Conservation (phyloP, 2,797 vertebrate species). For the Hippopotamyrus pictus region DNA sequence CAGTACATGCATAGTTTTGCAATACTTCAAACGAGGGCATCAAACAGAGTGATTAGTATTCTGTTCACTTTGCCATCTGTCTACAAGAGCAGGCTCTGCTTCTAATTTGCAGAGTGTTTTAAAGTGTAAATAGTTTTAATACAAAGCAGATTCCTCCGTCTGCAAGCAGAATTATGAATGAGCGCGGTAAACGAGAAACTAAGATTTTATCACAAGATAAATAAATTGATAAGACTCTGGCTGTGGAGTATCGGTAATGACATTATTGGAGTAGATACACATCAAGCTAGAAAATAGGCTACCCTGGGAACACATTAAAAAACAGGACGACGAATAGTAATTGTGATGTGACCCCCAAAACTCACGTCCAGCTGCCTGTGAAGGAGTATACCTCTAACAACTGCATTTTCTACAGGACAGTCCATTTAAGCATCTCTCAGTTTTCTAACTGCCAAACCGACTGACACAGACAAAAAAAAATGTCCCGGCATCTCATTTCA, state of each 20-base stretch:
- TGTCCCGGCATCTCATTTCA: slow-evolving; percentile 17
- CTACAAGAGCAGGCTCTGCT: slow-evolving; percentile 37
- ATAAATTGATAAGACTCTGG: slow-evolving; percentile 6
- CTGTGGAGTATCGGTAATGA: slow-evolving; percentile 16
- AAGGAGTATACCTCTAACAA: not conserved
- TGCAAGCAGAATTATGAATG: slow-evolving; percentile 21
- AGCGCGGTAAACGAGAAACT: slow-evolving; percentile 22
- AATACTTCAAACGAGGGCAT: slow-evolving; percentile 42
- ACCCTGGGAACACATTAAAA: not conserved
- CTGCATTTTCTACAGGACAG: slow-evolving; percentile 5
- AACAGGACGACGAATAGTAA: not conserved
- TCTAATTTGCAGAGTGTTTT: slow-evolving; percentile 39
- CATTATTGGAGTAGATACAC: slow-evolving; percentile 3
- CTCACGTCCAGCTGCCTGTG: not conserved
- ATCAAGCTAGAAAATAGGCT: not conserved
- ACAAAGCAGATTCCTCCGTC: slow-evolving; percentile 41
- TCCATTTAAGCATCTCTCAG: not conserved
- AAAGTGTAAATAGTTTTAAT: slow-evolving; percentile 47
- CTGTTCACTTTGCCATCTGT: slow-evolving; percentile 38
- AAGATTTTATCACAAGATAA: slow-evolving; percentile 23
- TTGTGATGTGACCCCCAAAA: not conserved
- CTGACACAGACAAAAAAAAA: slow-evolving; percentile 22
- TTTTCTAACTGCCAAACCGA: slow-evolving; percentile 20
- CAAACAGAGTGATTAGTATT: slow-evolving; percentile 44
- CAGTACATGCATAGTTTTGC: slow-evolving; percentile 20